A percentile compares a stretch with the other conserved stretches of the same genome.
Evolutionary conservation across 2,113 vertebrate species (phyloP).

Genomic region (Neomonachus schauinslandi): DNA sequence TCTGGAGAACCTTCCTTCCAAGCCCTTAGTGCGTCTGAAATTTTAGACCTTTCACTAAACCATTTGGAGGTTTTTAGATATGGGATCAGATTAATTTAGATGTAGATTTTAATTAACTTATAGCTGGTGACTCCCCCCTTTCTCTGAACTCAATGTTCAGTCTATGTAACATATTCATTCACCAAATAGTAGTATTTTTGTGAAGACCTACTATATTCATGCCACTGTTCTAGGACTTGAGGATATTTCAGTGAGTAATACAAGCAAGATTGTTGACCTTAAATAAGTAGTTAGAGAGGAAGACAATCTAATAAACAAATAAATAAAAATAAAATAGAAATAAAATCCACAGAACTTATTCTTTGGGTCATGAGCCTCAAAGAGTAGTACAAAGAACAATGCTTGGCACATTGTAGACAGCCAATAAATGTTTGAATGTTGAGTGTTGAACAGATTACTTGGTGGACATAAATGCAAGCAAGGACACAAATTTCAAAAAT

Average conservation of each 20-base stretch:
- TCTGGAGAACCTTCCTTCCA: neutral
- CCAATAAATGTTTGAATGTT: neutral
- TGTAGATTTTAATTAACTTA: neutral
- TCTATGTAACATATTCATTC: neutral
- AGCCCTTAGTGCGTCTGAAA: neutral
- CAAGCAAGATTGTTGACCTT: neutral
- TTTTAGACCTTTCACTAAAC: neutral
- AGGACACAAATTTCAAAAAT: neutral
- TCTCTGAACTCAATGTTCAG: neutral
- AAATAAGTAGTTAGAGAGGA: neutral
- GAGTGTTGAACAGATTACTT: neutral
- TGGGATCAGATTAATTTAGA: neutral
- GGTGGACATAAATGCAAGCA: neutral
- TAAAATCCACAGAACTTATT: neutral
- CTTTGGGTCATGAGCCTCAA: neutral
- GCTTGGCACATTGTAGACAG: neutral
- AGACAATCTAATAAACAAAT: neutral
- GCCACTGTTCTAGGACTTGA: neutral
- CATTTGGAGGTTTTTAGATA: neutral
- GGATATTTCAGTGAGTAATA: neutral
- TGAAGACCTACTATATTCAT: neutral
- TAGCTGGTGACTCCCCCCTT: neutral
- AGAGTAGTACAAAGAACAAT: neutral
- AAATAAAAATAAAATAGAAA: neutral
- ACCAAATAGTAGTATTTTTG: neutral